These are phyloP conservation scores for Anoncus sp. DNA, from an alignment of 2,888 invertebrate genomes.

Conservation along the genomic window DNA sequence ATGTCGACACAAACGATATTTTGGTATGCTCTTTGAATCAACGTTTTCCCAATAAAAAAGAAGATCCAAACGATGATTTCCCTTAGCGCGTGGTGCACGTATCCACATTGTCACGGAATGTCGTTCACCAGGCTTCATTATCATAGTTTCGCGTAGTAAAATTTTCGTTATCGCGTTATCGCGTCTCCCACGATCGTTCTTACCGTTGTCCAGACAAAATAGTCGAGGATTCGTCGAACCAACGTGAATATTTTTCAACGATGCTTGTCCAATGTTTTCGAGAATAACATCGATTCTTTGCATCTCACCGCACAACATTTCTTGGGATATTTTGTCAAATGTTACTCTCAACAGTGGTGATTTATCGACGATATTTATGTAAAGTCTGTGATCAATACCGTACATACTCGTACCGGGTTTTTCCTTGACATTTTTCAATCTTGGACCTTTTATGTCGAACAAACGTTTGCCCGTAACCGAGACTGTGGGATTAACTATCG, in stretches of 20 bases:
- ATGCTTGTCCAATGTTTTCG: constrained; percentile 88
- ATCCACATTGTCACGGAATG: constrained; percentile 87
- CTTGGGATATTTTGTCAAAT: constrained; percentile 88
- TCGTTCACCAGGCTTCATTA: constrained; percentile 84
- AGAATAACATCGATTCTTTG: constrained; percentile 88
- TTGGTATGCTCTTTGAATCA: constrained; percentile 79
- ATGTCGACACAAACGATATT: constrained; percentile 87
- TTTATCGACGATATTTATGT: constrained; percentile 90
- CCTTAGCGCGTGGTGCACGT: constrained; percentile 88
- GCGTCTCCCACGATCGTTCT: constrained; percentile 51
- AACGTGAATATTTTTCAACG: constrained; percentile 87
- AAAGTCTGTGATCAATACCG: constrained; percentile 88
- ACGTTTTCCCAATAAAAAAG: constrained; percentile 90
- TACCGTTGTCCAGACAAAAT: constrained; percentile 83
- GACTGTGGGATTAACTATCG: constrained; percentile 76
- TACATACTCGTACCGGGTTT: constrained; percentile 84
- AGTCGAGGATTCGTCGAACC: constrained; percentile 90
- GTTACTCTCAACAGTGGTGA: constrained; percentile 93
- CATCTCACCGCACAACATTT: constrained; percentile 90
- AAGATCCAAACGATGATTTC: constrained; percentile 87
- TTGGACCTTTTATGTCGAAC: constrained; percentile 85
- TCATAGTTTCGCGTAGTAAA: constrained; percentile 76
- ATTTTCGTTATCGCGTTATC: constrained; percentile 83
- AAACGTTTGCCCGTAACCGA: constrained; percentile 86
- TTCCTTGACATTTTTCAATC: constrained; percentile 85